Evolutionary conservation across 2,888 invertebrate species (phyloP).

Genomic region (Meiosimyza platycephala): DNA sequence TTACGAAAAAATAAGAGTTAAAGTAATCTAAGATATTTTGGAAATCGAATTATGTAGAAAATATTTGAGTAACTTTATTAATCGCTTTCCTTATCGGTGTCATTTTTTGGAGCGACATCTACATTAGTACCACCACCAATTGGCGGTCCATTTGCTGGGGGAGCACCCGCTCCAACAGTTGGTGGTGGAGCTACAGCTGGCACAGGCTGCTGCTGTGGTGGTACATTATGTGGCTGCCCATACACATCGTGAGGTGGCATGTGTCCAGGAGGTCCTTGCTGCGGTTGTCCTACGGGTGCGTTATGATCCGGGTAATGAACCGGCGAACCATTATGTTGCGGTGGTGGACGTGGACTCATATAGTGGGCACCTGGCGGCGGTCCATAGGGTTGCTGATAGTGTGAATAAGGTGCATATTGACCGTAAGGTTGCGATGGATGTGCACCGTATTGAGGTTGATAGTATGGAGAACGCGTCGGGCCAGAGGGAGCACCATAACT

Average conservation of each 20-base stretch:
- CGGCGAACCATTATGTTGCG: slow-evolving; percentile 53
- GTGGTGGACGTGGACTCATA: slow-evolving; percentile 60
- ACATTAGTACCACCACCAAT: slow-evolving; percentile 46
- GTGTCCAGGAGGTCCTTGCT: slow-evolving; percentile 50
- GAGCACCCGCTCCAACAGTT: slow-evolving; percentile 45
- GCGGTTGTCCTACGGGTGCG: slow-evolving; percentile 50
- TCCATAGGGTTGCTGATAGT: slow-evolving; percentile 65
- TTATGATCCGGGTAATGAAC: slow-evolving; percentile 48
- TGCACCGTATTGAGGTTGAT: slow-evolving; percentile 66
- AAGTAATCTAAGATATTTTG: background rate
- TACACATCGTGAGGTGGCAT: slow-evolving; percentile 52
- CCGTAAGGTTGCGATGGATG: slow-evolving; percentile 65
- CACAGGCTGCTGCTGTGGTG: slow-evolving; percentile 44
- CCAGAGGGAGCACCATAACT: slow-evolving; percentile 63
- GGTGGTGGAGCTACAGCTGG: slow-evolving; percentile 45
- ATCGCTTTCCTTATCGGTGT: slow-evolving; percentile 63
- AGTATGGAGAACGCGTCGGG: slow-evolving; percentile 64
- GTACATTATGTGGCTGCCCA: slow-evolving; percentile 46
- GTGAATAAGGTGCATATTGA: slow-evolving; percentile 63
- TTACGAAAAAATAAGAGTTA: slow-evolving; percentile 4
- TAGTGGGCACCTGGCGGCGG: slow-evolving; percentile 63
- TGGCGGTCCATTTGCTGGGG: slow-evolving; percentile 42
- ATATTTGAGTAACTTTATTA: slow-evolving; percentile 39
- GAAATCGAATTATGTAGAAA: background rate
- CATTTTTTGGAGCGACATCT: slow-evolving; percentile 53